Percentiles rank a stretch among this genome's conserved stretches.
phyloP scores from a whole-genome alignment of 2,797 vertebrate species.

The Hemitrygon akajei region DNA sequence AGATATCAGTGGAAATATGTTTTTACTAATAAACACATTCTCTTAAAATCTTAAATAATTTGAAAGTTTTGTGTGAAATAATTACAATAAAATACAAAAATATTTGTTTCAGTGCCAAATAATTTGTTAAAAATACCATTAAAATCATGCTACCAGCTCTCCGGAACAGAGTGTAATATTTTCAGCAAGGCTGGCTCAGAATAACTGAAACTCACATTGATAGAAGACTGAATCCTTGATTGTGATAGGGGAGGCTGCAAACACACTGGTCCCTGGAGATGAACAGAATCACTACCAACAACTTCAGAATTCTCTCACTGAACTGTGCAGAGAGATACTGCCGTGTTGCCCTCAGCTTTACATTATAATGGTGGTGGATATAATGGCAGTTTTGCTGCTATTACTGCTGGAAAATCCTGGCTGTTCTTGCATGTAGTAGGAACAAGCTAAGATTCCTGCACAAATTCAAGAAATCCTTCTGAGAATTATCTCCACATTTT shows the following conservation, averaged over 20 bases:
- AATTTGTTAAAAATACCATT: background rate
- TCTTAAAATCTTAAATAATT: background rate
- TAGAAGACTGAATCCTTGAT: too few species aligned
- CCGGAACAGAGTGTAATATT: background rate
- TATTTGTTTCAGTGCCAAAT: background rate
- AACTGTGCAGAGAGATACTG: too few species aligned
- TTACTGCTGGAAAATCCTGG: too few species aligned
- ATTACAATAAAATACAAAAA: background rate
- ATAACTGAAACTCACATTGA: too few species aligned
- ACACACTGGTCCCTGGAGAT: too few species aligned
- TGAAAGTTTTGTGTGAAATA: background rate
- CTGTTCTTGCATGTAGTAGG: background rate
- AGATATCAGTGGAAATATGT: background rate
- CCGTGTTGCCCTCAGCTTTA: too few species aligned
- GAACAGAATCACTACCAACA: too few species aligned
- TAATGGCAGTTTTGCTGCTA: too few species aligned
- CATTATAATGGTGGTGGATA: too few species aligned
- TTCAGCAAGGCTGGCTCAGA: too few species aligned
- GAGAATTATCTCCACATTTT: background rate
- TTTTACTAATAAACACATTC: background rate
- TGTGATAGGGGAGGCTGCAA: too few species aligned
- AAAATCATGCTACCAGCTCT: background rate
- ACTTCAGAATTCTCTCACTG: too few species aligned
- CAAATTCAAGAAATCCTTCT: background rate
- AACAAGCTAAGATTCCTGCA: background rate